phyloP scores from a whole-genome alignment of 2,113 vertebrate genomes.

The Progne subis region DNA sequence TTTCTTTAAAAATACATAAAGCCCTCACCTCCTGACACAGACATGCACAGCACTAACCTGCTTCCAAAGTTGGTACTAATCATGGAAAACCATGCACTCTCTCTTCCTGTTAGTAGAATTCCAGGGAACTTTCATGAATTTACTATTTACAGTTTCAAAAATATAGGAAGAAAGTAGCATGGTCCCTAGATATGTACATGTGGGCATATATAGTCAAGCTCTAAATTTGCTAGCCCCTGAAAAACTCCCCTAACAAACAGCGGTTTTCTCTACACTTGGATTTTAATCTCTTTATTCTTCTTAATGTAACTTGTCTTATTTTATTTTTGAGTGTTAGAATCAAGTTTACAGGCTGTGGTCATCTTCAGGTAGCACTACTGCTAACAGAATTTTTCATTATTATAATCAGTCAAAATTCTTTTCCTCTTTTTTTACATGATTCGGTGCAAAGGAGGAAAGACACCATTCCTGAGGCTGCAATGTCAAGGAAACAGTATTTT shows the following conservation, averaged over 20 bases:
- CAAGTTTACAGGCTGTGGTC: neutral
- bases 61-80: neutral
- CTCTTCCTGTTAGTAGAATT: neutral
- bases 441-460: neutral
- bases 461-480: neutral
- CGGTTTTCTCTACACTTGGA: neutral
- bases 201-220: neutral
- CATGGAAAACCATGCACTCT: neutral
- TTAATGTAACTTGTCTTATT: neutral
- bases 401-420: neutral
- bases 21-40: neutral
- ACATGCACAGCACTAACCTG: neutral
- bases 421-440: neutral
- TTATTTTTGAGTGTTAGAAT: neutral
- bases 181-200: neutral
- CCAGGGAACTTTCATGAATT: neutral
- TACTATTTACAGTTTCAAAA: neutral
- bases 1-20: neutral
- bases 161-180: neutral
- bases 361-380: neutral
- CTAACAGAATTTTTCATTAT: neutral
- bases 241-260: neutral
- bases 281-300: neutral
- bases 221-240: neutral
- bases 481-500: neutral